Conservation (phyloP, 2,113 vertebrate genomes). For the Thalassarche chlororhynchos region DNA sequence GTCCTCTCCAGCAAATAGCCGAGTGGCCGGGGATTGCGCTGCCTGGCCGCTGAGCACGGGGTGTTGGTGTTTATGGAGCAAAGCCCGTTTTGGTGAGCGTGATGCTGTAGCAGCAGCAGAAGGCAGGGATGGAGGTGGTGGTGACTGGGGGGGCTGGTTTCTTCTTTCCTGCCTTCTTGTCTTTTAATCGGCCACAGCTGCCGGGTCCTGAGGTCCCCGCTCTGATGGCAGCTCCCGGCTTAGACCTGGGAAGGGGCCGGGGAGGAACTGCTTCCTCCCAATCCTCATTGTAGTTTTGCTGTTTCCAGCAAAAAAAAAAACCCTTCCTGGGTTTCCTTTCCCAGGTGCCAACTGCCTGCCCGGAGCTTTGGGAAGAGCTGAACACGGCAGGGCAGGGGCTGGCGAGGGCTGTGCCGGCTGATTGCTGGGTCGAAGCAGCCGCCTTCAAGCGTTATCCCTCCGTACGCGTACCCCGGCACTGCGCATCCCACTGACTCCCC, state of each 20-base stretch:
- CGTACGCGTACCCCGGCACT: rapidly evolving
- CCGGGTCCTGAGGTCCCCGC: rapidly evolving
- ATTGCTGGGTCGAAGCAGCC: rapidly evolving
- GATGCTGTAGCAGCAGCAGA: not conserved
- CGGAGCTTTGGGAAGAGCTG: not conserved
- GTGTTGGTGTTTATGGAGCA: not conserved
- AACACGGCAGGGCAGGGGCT: not conserved
- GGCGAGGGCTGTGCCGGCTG: not conserved
- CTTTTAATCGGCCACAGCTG: not conserved
- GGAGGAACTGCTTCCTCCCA: not conserved
- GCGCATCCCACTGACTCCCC: not conserved
- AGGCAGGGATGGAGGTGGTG: not conserved
- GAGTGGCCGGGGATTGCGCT: not conserved
- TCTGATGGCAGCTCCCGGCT: rapidly evolving
- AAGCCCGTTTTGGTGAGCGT: rapidly evolving
- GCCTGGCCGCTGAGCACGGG: not conserved
- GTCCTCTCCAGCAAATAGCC: not conserved
- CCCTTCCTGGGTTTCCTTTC: not conserved
- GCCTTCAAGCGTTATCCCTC: rapidly evolving
- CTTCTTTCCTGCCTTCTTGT: not conserved
- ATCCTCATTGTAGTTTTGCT: not conserved
- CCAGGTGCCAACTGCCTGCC: not conserved
- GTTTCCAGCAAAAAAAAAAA: not conserved
- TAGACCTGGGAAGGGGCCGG: rapidly evolving
- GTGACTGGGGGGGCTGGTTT: rapidly evolving